A percentile compares a stretch with the other conserved stretches of the same genome.
Conservation (phyloP, 30 jellyfish, hydroid and myxozoan species). For the Turritopsis dohrnii region DNA sequence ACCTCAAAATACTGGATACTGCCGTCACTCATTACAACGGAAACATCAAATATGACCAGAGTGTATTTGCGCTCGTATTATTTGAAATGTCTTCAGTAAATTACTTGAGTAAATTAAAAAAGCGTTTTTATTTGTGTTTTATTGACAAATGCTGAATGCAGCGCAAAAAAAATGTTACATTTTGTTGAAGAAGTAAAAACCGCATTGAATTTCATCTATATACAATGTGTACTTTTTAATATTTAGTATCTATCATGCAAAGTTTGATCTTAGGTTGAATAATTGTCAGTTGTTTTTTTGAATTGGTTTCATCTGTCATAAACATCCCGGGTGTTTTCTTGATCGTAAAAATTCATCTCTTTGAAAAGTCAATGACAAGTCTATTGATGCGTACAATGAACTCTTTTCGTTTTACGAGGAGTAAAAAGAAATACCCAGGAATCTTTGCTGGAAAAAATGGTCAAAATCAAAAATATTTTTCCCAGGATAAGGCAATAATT, state of each 20-base stretch:
- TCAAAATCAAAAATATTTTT: not conserved
- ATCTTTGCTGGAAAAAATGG: not conserved
- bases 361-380: not conserved
- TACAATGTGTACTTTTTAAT: not conserved
- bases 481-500: no score
- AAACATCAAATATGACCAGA: not conserved
- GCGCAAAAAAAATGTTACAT: not conserved
- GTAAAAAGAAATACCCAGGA: not conserved
- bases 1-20: not conserved
- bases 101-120: not conserved
- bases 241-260: not conserved
- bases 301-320: not conserved
- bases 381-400: not conserved
- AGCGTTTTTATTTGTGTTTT: not conserved
- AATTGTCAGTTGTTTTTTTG: not conserved
- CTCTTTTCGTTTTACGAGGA: not conserved
- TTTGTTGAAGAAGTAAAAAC: not conserved
- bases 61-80: not conserved
- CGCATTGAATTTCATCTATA: not conserved
- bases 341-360: not conserved
- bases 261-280: not conserved
- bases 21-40: not conserved
- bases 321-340: not conserved
- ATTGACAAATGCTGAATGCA: not conserved
- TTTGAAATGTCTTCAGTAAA: not conserved